These are phyloP conservation scores for Hedya salicella DNA, from an alignment of 2,888 invertebrate genomes.

Conservation along the genomic window DNA sequence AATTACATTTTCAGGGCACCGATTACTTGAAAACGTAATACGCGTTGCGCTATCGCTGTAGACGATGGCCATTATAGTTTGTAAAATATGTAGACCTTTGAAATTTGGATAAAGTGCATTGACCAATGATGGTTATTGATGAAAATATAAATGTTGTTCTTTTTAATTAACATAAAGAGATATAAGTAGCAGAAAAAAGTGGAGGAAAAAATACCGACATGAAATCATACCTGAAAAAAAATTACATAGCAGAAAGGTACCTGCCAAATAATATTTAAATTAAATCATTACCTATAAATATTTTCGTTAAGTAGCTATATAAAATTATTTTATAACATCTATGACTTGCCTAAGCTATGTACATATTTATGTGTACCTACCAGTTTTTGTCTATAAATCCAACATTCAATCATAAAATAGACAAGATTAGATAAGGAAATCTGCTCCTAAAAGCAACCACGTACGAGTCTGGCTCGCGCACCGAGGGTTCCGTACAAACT, in stretches of 20 bases:
- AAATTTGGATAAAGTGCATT: constrained; percentile 8
- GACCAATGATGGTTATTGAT: not conserved
- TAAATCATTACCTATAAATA: too few relatives aligned
- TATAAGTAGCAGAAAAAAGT: not conserved
- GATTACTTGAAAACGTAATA: not conserved
- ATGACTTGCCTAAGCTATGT: too few relatives aligned
- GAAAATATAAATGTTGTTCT: not conserved
- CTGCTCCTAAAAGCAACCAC: too few relatives aligned
- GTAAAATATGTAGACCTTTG: not conserved
- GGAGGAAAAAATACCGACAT: not conserved
- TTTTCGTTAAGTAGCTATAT: too few relatives aligned
- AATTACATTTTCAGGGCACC: not conserved
- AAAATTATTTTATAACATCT: too few relatives aligned
- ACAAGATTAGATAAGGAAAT: too few relatives aligned
- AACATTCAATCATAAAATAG: too few relatives aligned
- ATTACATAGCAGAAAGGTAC: not conserved
- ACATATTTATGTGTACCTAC: too few relatives aligned
- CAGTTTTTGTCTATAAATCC: too few relatives aligned
- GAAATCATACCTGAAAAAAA: not conserved
- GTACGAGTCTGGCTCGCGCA: too few relatives aligned
- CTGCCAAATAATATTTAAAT: too few relatives aligned
- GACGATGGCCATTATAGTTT: not conserved
- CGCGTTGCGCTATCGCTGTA: not conserved
- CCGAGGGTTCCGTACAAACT: too few relatives aligned
- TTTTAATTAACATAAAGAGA: not conserved